Percentiles rank a stretch among this genome's conserved stretches.
Conservation (phyloP, 2,113 vertebrate genomes). For the Carlito syrichta region DNA sequence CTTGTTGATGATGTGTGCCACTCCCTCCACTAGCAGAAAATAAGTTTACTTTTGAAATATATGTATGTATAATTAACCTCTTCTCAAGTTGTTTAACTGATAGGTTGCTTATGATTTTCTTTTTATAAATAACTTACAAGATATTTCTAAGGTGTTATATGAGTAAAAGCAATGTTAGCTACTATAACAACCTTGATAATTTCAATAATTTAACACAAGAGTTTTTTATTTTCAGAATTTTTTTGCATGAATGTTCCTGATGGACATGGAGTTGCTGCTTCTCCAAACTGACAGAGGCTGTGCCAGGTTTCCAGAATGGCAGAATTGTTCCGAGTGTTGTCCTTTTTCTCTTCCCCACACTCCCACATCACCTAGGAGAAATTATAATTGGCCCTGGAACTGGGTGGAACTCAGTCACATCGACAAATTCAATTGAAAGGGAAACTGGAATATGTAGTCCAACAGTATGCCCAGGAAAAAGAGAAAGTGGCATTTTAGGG, state of each 20-base stretch:
- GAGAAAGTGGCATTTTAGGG: not conserved
- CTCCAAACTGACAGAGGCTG: not conserved
- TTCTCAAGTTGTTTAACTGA: not conserved
- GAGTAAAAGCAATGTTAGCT: not conserved
- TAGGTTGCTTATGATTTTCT: not conserved
- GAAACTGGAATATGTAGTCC: not conserved
- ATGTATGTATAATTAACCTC: not conserved
- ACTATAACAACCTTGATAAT: not conserved
- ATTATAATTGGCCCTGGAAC: no score
- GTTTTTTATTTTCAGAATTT: slow-evolving; percentile 14
- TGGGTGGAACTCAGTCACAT: not conserved
- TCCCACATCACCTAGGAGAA: not conserved
- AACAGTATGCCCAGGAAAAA: not conserved
- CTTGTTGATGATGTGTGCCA: no score
- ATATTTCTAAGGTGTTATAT: not conserved
- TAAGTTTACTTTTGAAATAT: not conserved
- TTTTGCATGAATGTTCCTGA: not conserved
- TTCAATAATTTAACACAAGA: not conserved
- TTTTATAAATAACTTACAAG: not conserved
- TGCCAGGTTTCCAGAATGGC: not conserved
- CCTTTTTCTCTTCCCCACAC: not conserved
- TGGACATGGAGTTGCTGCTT: not conserved
- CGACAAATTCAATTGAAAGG: not conserved
- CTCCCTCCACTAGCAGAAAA: no score
- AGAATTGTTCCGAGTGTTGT: not conserved